Conservation (phyloP, 2,888 invertebrate genomes). For the Eucera pruinosa region DNA sequence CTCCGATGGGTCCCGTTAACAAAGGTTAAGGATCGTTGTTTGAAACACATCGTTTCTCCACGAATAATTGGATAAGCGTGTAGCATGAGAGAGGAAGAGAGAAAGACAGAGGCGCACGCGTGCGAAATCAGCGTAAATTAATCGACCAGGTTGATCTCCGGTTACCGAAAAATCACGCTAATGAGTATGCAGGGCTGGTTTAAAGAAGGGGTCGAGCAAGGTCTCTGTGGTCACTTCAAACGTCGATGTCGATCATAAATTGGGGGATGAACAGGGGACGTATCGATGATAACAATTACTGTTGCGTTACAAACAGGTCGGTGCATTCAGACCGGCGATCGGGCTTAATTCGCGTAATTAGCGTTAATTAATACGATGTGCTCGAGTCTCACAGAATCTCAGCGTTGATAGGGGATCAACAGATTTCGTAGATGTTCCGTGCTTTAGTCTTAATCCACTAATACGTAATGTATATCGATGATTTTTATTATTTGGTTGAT, state of each 20-base stretch:
- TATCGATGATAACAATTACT: slow-evolving; percentile 66
- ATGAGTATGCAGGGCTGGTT: slow-evolving; percentile 68
- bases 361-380: slow-evolving; percentile 64
- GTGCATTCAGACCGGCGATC: slow-evolving; percentile 1
- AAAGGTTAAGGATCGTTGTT: slow-evolving; percentile 51
- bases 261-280: slow-evolving; percentile 25
- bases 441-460: not conserved
- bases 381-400: slow-evolving; percentile 25
- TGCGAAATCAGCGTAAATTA: slow-evolving; percentile 69
- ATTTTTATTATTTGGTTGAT: too few species aligned
- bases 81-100: not conserved
- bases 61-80: slow-evolving; percentile 69
- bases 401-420: slow-evolving; percentile 10
- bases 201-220: slow-evolving; percentile 49
- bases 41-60: slow-evolving; percentile 36
- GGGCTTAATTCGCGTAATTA: slow-evolving; percentile 65
- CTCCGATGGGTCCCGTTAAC: slow-evolving; percentile 45
- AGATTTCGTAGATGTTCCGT: slow-evolving; percentile 13
- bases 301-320: slow-evolving; percentile 58
- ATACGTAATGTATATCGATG: too few species aligned
- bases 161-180: slow-evolving; percentile 71
- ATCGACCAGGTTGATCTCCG: slow-evolving; percentile 62
- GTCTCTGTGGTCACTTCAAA: slow-evolving; percentile 75
- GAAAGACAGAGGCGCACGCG: slow-evolving; percentile 1
- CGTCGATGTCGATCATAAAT: slow-evolving; percentile 63